Conservation (phyloP, 2,888 invertebrate genomes). For the Dysmachus trigonus region DNA sequence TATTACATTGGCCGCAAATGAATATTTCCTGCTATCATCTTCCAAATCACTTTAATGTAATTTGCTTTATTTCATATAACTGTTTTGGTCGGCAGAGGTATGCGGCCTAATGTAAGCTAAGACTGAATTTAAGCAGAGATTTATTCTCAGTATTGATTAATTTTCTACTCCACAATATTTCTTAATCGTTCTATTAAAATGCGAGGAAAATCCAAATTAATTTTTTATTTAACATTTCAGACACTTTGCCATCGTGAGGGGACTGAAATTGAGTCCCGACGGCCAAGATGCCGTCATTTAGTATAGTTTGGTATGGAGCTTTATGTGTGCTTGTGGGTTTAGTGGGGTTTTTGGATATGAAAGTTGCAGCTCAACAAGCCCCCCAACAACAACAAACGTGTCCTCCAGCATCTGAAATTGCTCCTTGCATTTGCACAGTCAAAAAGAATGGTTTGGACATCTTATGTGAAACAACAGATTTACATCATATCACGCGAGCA, state of each 20-base stretch:
- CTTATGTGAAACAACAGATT: slow-evolving; percentile 86
- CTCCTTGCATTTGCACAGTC: slow-evolving; percentile 84
- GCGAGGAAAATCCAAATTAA: not conserved
- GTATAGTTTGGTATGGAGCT: slow-evolving; percentile 43
- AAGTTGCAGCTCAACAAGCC: slow-evolving; percentile 50
- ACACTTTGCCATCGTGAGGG: slow-evolving; percentile 45
- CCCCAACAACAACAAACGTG: slow-evolving; percentile 71
- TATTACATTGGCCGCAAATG: slow-evolving; percentile 42
- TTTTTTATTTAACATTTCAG: not conserved
- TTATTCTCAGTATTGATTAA: not conserved
- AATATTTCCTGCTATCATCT: slow-evolving; percentile 50
- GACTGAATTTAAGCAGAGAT: not conserved
- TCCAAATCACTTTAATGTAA: slow-evolving; percentile 48
- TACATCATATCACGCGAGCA: slow-evolving; percentile 79
- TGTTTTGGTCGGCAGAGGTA: not conserved
- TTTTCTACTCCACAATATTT: not conserved
- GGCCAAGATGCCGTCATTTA: slow-evolving; percentile 50
- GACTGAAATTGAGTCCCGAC: slow-evolving; percentile 43
- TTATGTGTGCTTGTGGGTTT: slow-evolving; percentile 48
- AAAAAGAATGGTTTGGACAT: slow-evolving; percentile 90
- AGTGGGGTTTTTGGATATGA: slow-evolving; percentile 44
- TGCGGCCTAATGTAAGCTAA: not conserved
- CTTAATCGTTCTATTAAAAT: not conserved
- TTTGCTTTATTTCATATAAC: slow-evolving; percentile 41
- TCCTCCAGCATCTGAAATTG: slow-evolving; percentile 77